Evolutionary conservation across 2,888 invertebrate species (phyloP).

Genomic region (Bhutanitis thaidina): DNA sequence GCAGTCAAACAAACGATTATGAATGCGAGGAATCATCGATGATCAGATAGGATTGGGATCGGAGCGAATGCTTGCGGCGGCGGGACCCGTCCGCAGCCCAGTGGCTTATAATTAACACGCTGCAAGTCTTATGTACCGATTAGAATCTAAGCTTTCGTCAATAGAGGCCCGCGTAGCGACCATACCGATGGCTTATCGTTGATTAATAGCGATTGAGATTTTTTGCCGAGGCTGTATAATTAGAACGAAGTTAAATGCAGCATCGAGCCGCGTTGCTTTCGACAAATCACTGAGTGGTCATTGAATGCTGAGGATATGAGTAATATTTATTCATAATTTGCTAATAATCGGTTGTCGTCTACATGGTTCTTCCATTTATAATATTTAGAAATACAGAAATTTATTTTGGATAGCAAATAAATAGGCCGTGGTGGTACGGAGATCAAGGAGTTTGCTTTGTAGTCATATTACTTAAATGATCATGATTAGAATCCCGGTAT

Average conservation of each 20-base stretch:
- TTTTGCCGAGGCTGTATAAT: constrained; percentile 66
- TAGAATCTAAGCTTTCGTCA: constrained; percentile 80
- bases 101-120: constrained; percentile 80
- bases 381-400: not conserved
- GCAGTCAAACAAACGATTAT: constrained; percentile 60
- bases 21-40: constrained; percentile 60
- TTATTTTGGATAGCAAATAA: not conserved
- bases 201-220: constrained; percentile 77
- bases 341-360: constrained; percentile 34
- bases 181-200: constrained; percentile 67
- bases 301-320: constrained; percentile 49
- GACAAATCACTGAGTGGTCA: constrained; percentile 66
- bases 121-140: constrained; percentile 78
- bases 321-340: constrained; percentile 36
- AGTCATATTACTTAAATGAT: too few species aligned
- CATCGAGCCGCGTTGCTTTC: constrained; percentile 46
- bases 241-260: constrained; percentile 62
- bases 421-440: too few species aligned
- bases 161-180: constrained; percentile 71
- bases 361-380: not conserved
- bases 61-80: constrained; percentile 48
- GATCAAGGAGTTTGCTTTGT: too few species aligned
- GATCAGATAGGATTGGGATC: constrained; percentile 58
- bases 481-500: too few species aligned
- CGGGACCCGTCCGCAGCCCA: constrained; percentile 51